Conservation (phyloP, 2,113 vertebrate genomes). For the Xyliphius kryptos region DNA sequence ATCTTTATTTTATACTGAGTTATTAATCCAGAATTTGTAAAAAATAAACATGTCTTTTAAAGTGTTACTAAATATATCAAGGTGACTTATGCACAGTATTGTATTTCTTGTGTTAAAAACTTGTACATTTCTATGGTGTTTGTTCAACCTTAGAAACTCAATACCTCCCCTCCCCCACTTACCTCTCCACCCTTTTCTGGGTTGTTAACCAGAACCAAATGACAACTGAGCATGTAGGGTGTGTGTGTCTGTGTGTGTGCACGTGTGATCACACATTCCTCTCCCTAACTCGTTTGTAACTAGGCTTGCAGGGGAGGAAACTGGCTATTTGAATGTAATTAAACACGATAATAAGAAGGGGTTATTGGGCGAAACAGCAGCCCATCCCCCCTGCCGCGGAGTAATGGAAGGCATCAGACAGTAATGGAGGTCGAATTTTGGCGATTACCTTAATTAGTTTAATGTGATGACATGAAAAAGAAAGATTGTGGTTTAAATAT, state of each 20-base stretch:
- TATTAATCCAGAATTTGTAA: too few species aligned
- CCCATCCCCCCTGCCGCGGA: too few species aligned
- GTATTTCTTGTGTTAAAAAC: too few species aligned
- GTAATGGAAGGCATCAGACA: too few species aligned
- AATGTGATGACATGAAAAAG: background rate
- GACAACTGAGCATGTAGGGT: constrained; percentile 50
- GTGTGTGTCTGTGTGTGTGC: constrained; percentile 49
- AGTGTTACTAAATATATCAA: too few species aligned
- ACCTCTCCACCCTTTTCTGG: constrained; percentile 3
- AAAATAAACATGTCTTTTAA: too few species aligned
- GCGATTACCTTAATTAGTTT: background rate
- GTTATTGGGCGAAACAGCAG: too few species aligned
- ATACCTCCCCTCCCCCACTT: background rate
- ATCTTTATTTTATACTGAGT: too few species aligned
- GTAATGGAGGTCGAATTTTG: background rate
- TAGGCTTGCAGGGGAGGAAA: constrained; percentile 50
- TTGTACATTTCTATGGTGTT: too few species aligned
- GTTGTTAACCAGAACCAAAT: constrained; percentile 60
- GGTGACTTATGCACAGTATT: too few species aligned
- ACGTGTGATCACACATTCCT: constrained; percentile 46
- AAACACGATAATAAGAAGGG: constrained; percentile 17
- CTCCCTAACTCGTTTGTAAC: constrained; percentile 49
- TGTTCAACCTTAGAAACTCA: too few species aligned
- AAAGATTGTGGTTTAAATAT: too few species aligned
- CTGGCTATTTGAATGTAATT: constrained; percentile 48